Percentiles rank a stretch among this genome's conserved stretches.
These are phyloP conservation scores for Verasper variegatus DNA, from an alignment of 2,113 vertebrate genomes.

Conservation along the genomic window DNA sequence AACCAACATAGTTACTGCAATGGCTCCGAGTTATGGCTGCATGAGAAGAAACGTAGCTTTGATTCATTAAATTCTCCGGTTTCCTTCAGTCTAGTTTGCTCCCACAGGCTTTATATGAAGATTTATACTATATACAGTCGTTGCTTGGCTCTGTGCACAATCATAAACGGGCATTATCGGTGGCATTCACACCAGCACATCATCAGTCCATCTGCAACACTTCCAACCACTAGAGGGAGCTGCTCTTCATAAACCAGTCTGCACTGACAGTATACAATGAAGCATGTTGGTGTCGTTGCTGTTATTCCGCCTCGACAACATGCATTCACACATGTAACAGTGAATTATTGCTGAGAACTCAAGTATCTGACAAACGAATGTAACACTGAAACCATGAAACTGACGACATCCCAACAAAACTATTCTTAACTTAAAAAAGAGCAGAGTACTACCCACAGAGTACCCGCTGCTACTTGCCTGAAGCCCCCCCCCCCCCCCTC, in stretches of 20 bases:
- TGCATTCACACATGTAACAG: not conserved
- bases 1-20: not conserved
- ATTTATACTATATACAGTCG: too few relatives aligned
- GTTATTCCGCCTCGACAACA: not conserved
- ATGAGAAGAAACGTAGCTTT: not conserved
- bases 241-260: constrained; percentile 10
- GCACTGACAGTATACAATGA: constrained; percentile 2
- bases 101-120: too few relatives aligned
- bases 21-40: constrained; percentile 13
- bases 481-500: constrained; percentile 1
- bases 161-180: constrained; percentile 8
- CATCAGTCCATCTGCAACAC: not conserved
- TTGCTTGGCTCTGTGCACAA: constrained; percentile 13
- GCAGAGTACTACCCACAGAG: constrained; percentile 13
- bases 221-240: constrained; percentile 62
- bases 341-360: constrained; percentile 40
- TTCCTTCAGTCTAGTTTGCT: not conserved
- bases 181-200: not conserved
- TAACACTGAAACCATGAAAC: not conserved
- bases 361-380: constrained; percentile 1
- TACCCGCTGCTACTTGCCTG: constrained; percentile 7
- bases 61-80: not conserved
- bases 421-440: not conserved
- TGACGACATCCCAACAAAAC: not conserved
- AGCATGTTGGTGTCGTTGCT: not conserved